Evolutionary conservation across 2,888 invertebrate species (phyloP).

Genomic region (Mactromeris polynyma): DNA sequence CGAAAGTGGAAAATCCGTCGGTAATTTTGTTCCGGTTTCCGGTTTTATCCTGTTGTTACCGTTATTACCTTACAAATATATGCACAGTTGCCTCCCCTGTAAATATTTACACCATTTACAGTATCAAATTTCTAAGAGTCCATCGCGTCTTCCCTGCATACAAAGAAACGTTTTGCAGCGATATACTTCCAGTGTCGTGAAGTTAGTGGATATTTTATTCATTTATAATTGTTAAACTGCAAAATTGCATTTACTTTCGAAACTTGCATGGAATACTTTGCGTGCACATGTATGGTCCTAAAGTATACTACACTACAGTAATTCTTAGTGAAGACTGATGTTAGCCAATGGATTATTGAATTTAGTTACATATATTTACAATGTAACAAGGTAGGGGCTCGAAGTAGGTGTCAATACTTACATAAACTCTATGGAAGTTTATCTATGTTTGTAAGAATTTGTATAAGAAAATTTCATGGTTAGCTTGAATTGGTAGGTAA

Average conservation of each 20-base stretch:
- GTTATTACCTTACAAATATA: neutral
- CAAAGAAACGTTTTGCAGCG: neutral
- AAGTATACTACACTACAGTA: neutral
- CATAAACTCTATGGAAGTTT: too few relatives aligned
- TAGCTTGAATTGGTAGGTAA: too few relatives aligned
- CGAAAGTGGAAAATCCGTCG: conserved; percentile 1
- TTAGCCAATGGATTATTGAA: too few relatives aligned
- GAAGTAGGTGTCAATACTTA: too few relatives aligned
- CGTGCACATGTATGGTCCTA: neutral
- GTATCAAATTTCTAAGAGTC: conserved; percentile 23
- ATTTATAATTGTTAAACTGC: neutral
- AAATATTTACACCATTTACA: conserved; percentile 22
- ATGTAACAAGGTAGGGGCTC: too few relatives aligned
- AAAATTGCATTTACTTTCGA: too few relatives aligned
- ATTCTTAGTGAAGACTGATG: too few relatives aligned
- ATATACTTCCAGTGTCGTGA: neutral
- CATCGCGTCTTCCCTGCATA: neutral
- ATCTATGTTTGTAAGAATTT: too few relatives aligned
- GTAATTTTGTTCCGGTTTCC: neutral
- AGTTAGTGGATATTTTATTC: neutral
- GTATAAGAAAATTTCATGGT: too few relatives aligned
- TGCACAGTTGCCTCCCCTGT: conserved; percentile 19
- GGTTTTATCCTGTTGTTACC: neutral
- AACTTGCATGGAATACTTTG: neutral
- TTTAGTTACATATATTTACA: too few relatives aligned